These are phyloP conservation scores for Phalacrocorax carbo DNA, from an alignment of 2,113 vertebrate genomes.

Conservation along the genomic window DNA sequence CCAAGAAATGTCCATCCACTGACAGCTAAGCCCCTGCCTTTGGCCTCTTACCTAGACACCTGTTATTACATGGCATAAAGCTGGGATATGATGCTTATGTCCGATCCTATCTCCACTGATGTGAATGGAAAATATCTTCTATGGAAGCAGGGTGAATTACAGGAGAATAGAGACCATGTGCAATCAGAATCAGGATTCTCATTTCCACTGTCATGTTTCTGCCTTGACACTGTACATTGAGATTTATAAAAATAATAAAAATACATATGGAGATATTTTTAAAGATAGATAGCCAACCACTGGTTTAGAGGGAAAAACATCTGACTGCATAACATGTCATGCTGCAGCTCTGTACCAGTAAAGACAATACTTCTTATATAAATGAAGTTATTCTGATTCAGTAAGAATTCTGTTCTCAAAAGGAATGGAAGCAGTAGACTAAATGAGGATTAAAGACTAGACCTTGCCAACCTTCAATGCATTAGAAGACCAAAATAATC, in stretches of 20 bases:
- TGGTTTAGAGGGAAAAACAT: neutral
- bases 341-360: neutral
- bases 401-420: neutral
- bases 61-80: neutral
- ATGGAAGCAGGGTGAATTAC: neutral
- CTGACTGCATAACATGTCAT: neutral
- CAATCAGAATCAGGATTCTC: neutral
- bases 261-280: neutral
- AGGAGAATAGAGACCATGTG: neutral
- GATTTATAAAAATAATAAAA: neutral
- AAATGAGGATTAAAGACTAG: neutral
- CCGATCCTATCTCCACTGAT: neutral
- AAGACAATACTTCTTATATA: neutral
- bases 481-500: conserved; percentile 36
- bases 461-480: neutral
- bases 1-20: neutral
- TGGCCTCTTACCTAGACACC: neutral
- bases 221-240: neutral
- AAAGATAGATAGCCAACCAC: neutral
- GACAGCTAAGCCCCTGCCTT: neutral
- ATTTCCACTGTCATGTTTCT: neutral
- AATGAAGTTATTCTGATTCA: neutral
- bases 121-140: neutral
- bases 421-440: conserved; percentile 27
- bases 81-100: neutral